Conservation (phyloP, 1,140 invertebrate genomes). For the Tetramorium alpestre region DNA sequence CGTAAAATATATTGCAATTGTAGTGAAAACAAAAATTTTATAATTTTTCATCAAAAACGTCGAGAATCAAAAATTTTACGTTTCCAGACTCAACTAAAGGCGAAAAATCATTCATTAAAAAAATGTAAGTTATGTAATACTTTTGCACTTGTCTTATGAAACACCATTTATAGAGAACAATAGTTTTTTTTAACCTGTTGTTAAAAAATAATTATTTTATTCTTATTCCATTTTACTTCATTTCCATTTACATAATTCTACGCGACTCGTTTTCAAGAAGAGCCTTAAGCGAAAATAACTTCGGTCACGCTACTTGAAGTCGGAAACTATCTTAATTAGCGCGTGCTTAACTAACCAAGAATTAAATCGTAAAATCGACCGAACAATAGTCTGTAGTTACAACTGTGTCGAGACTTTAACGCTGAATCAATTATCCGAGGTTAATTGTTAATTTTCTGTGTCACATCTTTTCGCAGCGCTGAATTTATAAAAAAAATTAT, state of each 20-base stretch:
- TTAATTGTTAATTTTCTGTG: too few species aligned
- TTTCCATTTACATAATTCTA: neutral
- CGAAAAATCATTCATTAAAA: neutral
- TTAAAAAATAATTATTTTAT: neutral
- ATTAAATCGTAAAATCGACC: neutral
- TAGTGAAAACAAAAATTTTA: neutral
- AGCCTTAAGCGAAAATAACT: neutral
- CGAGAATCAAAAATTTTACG: neutral
- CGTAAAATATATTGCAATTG: neutral
- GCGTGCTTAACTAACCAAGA: neutral
- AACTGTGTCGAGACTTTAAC: neutral
- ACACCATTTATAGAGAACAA: neutral
- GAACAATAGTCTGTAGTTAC: too few species aligned
- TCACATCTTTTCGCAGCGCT: too few species aligned
- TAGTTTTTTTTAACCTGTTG: neutral
- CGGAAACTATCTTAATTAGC: neutral
- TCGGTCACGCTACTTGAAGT: neutral
- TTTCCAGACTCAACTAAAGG: neutral
- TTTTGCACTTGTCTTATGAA: neutral
- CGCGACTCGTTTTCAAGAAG: neutral
- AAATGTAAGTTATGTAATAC: neutral
- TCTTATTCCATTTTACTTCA: neutral
- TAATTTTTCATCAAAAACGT: neutral
- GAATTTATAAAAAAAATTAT: too few species aligned
- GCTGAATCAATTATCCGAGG: too few species aligned